A percentile compares a stretch with the other conserved stretches of the same genome.
Conservation (phyloP, 2,797 vertebrate genomes). For the Kryptolebias ocellatus region DNA sequence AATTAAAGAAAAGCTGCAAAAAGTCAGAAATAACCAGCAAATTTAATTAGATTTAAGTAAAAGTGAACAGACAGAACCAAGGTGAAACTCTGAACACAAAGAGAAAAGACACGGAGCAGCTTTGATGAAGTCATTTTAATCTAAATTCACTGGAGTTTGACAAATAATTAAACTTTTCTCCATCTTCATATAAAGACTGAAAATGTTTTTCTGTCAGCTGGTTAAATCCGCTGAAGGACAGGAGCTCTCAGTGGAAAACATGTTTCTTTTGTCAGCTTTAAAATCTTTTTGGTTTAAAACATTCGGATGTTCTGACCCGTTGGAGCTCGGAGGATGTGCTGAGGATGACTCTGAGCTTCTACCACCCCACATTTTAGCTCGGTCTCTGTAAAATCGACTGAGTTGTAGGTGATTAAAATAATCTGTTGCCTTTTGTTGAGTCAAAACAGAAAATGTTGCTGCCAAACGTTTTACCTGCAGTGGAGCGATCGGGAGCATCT, state of each 20-base stretch:
- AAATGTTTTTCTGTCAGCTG: neutral
- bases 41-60: conserved; percentile 37
- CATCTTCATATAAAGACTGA: too few species aligned
- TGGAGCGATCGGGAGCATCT: conserved; percentile 35
- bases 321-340: too few species aligned
- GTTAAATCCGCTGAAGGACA: neutral
- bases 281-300: neutral
- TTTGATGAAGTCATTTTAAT: neutral
- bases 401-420: too few species aligned
- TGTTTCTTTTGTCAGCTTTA: neutral
- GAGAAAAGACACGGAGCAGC: too few species aligned
- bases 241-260: neutral
- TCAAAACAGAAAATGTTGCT: conserved; percentile 7
- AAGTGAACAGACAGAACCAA: conserved; percentile 1
- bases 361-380: too few species aligned
- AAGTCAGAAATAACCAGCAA: conserved; percentile 31
- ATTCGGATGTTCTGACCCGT: neutral
- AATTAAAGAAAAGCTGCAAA: neutral
- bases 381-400: too few species aligned
- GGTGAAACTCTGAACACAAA: neutral
- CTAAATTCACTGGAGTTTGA: conserved; percentile 1
- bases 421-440: neutral
- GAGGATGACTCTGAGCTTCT: too few species aligned
- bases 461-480: conserved; percentile 21
- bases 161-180: neutral